Conservation (phyloP, 2,888 invertebrate species). For the Bembecia ichneumoniformis region DNA sequence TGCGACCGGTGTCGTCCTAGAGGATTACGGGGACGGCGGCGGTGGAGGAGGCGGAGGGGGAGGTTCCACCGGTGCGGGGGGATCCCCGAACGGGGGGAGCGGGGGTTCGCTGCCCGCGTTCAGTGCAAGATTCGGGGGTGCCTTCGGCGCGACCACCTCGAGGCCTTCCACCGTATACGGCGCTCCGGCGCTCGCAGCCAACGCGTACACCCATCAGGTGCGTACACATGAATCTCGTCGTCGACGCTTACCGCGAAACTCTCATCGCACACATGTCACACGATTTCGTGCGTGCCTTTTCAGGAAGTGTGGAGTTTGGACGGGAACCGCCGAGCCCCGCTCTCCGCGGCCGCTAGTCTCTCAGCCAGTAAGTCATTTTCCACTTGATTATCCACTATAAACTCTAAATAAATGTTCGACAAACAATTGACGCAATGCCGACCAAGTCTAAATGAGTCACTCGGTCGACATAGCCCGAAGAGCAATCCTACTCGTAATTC, state of each 20-base stretch:
- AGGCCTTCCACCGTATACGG: constrained; percentile 44
- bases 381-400: constrained; percentile 3
- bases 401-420: background rate
- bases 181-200: constrained; percentile 26
- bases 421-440: background rate
- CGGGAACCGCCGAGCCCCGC: constrained; percentile 55
- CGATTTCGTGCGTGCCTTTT: constrained; percentile 14
- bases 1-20: constrained; percentile 13
- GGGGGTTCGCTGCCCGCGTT: constrained; percentile 69
- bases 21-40: constrained; percentile 10
- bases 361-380: constrained; percentile 78
- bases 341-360: constrained; percentile 79
- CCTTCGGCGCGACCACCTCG: constrained; percentile 40
- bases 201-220: constrained; percentile 44
- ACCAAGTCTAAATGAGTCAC: no score
- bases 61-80: constrained; percentile 30
- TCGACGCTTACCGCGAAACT: no score
- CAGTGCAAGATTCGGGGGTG: constrained; percentile 66
- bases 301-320: constrained; percentile 56
- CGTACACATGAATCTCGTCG: background rate
- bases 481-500: no score
- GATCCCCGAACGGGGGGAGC: constrained; percentile 28
- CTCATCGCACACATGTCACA: background rate
- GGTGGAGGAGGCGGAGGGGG: constrained; percentile 18
- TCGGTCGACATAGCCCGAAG: no score